Percentiles rank a stretch among this genome's conserved stretches.
These are phyloP conservation scores for Ephydatia muelleri DNA, from an alignment of 37 sponge, comb jelly and placozoan genomes.

Conservation along the genomic window DNA sequence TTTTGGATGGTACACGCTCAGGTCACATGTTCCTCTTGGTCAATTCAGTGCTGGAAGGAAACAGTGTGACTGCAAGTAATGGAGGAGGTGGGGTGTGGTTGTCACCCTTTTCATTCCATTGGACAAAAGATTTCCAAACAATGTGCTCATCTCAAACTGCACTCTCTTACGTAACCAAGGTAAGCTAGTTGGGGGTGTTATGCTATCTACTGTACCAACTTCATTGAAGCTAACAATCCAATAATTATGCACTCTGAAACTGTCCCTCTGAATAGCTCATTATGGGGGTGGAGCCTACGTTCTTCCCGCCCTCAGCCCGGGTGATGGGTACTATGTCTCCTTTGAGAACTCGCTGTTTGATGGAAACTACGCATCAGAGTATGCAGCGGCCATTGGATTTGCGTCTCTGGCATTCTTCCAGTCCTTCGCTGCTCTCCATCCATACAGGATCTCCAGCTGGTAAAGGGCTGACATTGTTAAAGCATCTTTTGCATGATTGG, in stretches of 20 bases:
- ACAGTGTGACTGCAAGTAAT: not conserved
- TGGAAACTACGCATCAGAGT: constrained; percentile 1
- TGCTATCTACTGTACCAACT: no score
- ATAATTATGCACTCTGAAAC: no score
- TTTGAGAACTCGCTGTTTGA: constrained; percentile 7
- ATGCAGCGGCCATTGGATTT: no score
- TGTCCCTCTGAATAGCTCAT: constrained; percentile 11
- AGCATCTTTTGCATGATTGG: no score
- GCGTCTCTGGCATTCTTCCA: no score
- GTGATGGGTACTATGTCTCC: not conserved
- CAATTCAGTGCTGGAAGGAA: not conserved
- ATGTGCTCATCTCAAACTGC: no score
- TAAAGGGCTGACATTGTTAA: not conserved
- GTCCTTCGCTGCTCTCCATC: not conserved
- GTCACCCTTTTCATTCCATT: no score
- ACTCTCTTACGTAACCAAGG: no score
- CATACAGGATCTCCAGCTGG: constrained; percentile 7
- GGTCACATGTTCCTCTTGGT: not conserved
- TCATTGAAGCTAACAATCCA: no score
- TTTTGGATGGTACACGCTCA: not conserved
- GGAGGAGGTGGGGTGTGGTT: not conserved
- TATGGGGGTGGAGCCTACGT: constrained; percentile 35
- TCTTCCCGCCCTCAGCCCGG: not conserved
- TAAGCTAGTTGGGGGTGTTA: not conserved
- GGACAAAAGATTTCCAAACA: no score